These are phyloP conservation scores for Lordiphosa collinella DNA, from an alignment of 1,140 invertebrate species.

Conservation along the genomic window DNA sequence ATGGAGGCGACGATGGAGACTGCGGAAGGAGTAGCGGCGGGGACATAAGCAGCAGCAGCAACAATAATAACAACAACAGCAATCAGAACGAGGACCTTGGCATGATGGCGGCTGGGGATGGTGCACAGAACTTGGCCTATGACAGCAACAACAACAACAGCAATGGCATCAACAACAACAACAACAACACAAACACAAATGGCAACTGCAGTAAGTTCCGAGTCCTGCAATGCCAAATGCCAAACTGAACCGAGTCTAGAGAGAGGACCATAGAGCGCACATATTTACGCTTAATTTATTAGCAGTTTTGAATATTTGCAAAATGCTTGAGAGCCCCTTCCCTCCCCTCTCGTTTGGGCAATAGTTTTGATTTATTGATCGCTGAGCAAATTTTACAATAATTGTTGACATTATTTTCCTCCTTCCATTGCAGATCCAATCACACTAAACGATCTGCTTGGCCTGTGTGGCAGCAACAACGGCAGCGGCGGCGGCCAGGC, in stretches of 20 bases:
- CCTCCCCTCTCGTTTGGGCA: conserved; percentile 16
- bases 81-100: conserved; percentile 32
- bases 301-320: conserved; percentile 66
- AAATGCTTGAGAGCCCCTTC: conserved; percentile 47
- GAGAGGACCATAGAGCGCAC: conserved; percentile 9
- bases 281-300: conserved; percentile 66
- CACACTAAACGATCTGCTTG: conserved; percentile 73
- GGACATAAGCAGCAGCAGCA: conserved; percentile 19
- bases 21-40: background rate
- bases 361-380: conserved; percentile 74
- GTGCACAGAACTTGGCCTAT: conserved; percentile 50
- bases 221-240: conserved; percentile 19
- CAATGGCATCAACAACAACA: conserved; percentile 5
- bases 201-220: conserved; percentile 63
- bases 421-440: conserved; percentile 61
- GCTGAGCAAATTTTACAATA: conserved; percentile 57
- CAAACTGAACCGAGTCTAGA: conserved; percentile 5
- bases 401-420: conserved; percentile 49
- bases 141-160: conserved; percentile 26
- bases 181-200: conserved; percentile 33
- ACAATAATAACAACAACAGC: conserved; percentile 14
- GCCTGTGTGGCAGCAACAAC: conserved; percentile 47
- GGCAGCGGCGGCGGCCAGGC: conserved; percentile 10
- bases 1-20: conserved; percentile 24
- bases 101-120: conserved; percentile 43